These are phyloP conservation scores for Siniperca knerii DNA, from an alignment of 2,113 vertebrate species.

Conservation along the genomic window DNA sequence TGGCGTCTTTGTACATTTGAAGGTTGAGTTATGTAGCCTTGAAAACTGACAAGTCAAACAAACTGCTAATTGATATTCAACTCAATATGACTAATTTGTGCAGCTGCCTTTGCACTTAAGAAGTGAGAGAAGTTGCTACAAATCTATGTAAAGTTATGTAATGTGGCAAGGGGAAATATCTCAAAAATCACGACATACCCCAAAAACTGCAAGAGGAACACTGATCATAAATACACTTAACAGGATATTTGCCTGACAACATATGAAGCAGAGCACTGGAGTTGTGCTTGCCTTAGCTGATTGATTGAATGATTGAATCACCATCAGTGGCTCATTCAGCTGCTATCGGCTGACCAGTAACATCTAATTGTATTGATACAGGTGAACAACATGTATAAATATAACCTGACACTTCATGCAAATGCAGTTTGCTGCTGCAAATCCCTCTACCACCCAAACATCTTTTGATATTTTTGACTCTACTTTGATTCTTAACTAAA, in stretches of 20 bases:
- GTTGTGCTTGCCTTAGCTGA: neutral
- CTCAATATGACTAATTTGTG: neutral
- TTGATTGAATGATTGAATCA: neutral
- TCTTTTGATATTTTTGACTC: too few species aligned
- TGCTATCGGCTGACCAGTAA: neutral
- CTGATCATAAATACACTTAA: neutral
- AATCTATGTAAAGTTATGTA: neutral
- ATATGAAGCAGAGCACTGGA: neutral
- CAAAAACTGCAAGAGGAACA: neutral
- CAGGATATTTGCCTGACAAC: neutral
- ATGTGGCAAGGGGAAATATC: neutral
- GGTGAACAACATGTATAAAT: neutral
- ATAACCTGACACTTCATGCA: neutral
- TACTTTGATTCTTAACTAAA: too few species aligned
- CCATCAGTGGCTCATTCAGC: neutral
- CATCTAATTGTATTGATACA: neutral
- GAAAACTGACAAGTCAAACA: constrained; percentile 9
- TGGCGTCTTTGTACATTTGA: constrained; percentile 7
- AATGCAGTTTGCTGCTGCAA: too few species aligned
- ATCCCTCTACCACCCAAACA: too few species aligned
- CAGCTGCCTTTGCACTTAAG: neutral
- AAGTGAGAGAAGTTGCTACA: constrained; percentile 2
- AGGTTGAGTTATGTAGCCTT: constrained; percentile 21
- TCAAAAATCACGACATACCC: too few species aligned
- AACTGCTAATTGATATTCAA: constrained; percentile 20